Conservation (phyloP, 2,888 invertebrate species). For the Camptogramma bilineatum region DNA sequence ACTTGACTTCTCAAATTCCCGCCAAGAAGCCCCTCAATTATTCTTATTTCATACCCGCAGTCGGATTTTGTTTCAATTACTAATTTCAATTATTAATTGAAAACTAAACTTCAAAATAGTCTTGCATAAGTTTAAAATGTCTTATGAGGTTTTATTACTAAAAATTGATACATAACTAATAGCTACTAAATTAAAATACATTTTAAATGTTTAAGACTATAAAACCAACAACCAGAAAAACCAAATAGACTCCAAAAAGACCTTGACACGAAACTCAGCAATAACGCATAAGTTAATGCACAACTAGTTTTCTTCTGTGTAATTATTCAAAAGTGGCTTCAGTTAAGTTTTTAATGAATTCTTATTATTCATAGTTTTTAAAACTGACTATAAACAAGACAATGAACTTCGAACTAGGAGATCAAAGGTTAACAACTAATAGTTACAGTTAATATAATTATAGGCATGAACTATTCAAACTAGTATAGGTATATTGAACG, state of each 20-base stretch:
- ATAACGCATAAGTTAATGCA: slow-evolving; percentile 10
- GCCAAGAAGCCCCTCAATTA: no score
- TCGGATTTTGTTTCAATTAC: no score
- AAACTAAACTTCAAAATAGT: background rate
- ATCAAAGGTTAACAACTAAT: background rate
- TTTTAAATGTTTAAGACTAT: background rate
- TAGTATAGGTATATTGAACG: no score
- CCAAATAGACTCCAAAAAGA: background rate
- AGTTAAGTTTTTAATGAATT: slow-evolving; percentile 8
- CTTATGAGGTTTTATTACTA: background rate
- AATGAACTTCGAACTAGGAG: slow-evolving; percentile 12
- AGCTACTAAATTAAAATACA: background rate
- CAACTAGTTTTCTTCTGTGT: slow-evolving; percentile 12
- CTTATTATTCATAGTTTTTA: background rate
- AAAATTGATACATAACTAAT: background rate
- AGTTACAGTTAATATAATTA: background rate
- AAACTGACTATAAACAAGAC: slow-evolving; percentile 2
- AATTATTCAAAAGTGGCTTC: slow-evolving; percentile 11
- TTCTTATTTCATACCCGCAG: no score
- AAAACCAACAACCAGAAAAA: slow-evolving; percentile 2
- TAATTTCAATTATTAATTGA: background rate
- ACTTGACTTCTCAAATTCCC: no score
- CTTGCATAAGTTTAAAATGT: background rate
- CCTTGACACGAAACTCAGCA: slow-evolving; percentile 9
- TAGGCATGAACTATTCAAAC: background rate